Base-by-base conservation (phyloP, 2,888 invertebrate genomes). In the Amiota mariae region DNA sequence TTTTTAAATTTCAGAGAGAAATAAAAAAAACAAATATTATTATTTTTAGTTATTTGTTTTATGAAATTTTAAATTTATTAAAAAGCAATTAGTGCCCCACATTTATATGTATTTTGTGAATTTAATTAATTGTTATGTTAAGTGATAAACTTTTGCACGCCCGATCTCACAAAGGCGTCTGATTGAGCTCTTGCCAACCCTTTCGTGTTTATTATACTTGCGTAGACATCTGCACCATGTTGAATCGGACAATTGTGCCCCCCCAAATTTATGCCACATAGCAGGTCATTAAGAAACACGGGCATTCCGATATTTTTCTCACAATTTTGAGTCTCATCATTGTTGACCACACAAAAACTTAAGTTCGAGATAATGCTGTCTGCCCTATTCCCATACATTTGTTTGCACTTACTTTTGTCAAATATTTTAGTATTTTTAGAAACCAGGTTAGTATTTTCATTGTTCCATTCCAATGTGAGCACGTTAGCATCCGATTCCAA, bases 261-360 rank as follows among this genome's bases (percentile, higher is more conserved):
- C n/a, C 74, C 11, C 0, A 79, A 3, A 47, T 79, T 80, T 2
- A 80, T 11, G 61, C 78, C 80, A 54, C 80, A 80, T 13, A 80
- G 74, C 0, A 9, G 8, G 1, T 68, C 72, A 0, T 70, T 24
- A 64, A 57, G 64, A 2, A 73, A 51, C 18, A 72, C 73, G 8
- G 80, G 79, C 24, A 81, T 11, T 6, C 80, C 80, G 4, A 13
- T n/a, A 20, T 20, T 63, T 0, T 15, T 51, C 11, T 67, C 59
- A 18, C 80, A 80, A 0, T 20, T 11, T 1, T 10, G 0, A 9
- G 73, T 59, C 1, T 8, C 0, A 0, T 46, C 9, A 0, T 0
- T 48, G 47, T 77, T 75, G 11, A 66, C 11, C 15, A 77, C 11
- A 59, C 80, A 80, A 48, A 15, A 73, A 4, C 72, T 51, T 1